Evolutionary conservation across 2,888 invertebrate genomes (phyloP).

Genomic region (Drosophila kuntzei): DNA sequence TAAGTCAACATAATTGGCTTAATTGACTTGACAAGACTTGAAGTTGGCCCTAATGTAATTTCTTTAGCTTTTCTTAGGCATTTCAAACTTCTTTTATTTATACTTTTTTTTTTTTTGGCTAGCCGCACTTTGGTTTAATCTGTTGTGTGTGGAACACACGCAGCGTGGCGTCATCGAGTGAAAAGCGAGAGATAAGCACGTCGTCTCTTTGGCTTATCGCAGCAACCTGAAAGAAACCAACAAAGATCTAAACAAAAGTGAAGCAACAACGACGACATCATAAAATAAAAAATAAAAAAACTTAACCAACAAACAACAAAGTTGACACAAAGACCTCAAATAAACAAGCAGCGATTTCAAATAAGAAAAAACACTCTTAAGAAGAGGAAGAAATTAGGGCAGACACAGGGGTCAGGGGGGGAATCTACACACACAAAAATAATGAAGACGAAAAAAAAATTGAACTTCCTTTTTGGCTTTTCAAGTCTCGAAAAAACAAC

Average conservation of each 20-base stretch:
- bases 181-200: constrained; percentile 58
- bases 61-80: constrained; percentile 14
- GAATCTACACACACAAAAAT: constrained; percentile 27
- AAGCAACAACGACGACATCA: constrained; percentile 42
- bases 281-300: constrained; percentile 32
- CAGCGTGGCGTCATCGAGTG: constrained; percentile 51
- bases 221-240: constrained; percentile 46
- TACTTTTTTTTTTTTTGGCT: constrained; percentile 10
- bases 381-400: constrained; percentile 31
- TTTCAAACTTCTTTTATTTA: constrained; percentile 2
- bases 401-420: constrained; percentile 26
- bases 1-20: constrained; percentile 76
- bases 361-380: constrained; percentile 50
- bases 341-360: constrained; percentile 71
- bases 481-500: constrained; percentile 17
- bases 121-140: constrained; percentile 24
- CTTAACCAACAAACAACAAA: constrained; percentile 24
- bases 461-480: constrained; percentile 67
- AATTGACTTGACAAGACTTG: constrained; percentile 72
- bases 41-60: constrained; percentile 23
- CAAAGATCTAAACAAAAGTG: constrained; percentile 56
- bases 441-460: constrained; percentile 53
- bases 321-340: constrained; percentile 81
- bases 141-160: constrained; percentile 45
- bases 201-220: constrained; percentile 63